Percentiles rank a stretch among this genome's conserved stretches.
These are phyloP conservation scores for Brotula barbata DNA, from an alignment of 2,797 vertebrate species.

Conservation along the genomic window DNA sequence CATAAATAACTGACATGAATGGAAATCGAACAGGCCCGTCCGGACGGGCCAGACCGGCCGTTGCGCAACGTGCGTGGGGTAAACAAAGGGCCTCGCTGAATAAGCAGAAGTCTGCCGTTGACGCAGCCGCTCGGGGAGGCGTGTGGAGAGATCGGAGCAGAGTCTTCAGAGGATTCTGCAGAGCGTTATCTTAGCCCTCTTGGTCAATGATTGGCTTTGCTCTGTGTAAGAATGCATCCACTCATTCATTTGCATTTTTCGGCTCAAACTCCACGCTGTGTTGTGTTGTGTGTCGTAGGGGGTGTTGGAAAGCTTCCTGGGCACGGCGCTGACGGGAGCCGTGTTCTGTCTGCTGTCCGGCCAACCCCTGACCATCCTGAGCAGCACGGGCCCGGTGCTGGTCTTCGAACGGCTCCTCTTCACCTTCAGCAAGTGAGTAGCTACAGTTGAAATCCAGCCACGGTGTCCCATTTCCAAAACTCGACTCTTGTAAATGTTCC, in stretches of 20 bases:
- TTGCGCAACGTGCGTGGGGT: conserved; percentile 8
- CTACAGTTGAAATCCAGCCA: background rate
- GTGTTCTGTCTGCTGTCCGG: conserved; percentile 93
- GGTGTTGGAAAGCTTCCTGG: conserved; percentile 88
- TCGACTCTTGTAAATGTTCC: background rate
- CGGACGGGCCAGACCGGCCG: conserved; percentile 33
- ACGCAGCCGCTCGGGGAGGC: background rate
- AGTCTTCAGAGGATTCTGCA: background rate
- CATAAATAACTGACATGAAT: background rate
- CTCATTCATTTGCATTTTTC: background rate
- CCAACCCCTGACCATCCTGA: conserved; percentile 95
- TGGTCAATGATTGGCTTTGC: background rate
- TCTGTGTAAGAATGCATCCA: background rate
- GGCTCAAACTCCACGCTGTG: no score
- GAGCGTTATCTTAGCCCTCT: background rate
- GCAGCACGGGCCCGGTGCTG: conserved; percentile 95
- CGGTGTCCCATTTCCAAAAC: background rate
- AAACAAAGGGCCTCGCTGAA: conserved; percentile 38
- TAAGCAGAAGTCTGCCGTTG: conserved; percentile 16
- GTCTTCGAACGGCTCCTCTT: conserved; percentile 97
- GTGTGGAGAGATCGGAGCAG: background rate
- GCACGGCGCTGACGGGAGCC: conserved; percentile 88
- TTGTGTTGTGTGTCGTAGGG: conserved; percentile 53
- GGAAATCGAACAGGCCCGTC: conserved; percentile 41
- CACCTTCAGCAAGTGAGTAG: conserved; percentile 95